Evolutionary conservation across 1,140 invertebrate species (phyloP).

Genomic region (Drosophila ohnishii): DNA sequence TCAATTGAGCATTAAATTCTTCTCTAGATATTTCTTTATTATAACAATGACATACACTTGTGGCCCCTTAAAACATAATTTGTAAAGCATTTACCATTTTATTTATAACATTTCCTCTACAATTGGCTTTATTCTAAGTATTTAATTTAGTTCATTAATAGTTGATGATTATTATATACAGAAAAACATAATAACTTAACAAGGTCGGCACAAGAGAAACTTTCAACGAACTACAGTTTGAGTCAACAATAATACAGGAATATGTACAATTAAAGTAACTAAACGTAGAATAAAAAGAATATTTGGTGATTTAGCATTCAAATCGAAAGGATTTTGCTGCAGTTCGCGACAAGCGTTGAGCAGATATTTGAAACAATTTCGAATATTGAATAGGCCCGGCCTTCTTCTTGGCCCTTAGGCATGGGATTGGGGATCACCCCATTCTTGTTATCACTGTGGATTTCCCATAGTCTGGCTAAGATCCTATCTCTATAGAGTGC

Average conservation of each 20-base stretch:
- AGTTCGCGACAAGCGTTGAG: constrained; percentile 10
- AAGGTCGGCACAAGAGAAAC: constrained; percentile 32
- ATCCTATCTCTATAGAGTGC: background rate
- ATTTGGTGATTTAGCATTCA: constrained; percentile 72
- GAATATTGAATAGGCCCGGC: constrained; percentile 16
- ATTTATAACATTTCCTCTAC: constrained; percentile 17
- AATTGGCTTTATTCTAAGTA: constrained; percentile 1
- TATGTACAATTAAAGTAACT: constrained; percentile 27
- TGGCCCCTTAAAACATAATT: background rate
- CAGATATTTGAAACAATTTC: constrained; percentile 20
- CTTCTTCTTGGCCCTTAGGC: background rate
- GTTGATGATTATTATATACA: constrained; percentile 1
- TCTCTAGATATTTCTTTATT: too few relatives aligned
- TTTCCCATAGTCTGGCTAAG: background rate
- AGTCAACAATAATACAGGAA: constrained; percentile 42
- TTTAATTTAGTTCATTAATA: background rate
- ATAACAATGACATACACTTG: too few relatives aligned
- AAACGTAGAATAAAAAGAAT: constrained; percentile 52
- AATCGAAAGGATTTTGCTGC: constrained; percentile 24
- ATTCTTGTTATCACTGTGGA: background rate
- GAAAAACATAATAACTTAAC: constrained; percentile 20
- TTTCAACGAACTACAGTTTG: constrained; percentile 38
- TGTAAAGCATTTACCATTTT: constrained; percentile 17
- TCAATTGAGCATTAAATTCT: background rate
- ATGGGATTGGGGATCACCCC: background rate